Base-by-base conservation (phyloP, 2,888 invertebrate species). In the Eurois occulta region DNA sequence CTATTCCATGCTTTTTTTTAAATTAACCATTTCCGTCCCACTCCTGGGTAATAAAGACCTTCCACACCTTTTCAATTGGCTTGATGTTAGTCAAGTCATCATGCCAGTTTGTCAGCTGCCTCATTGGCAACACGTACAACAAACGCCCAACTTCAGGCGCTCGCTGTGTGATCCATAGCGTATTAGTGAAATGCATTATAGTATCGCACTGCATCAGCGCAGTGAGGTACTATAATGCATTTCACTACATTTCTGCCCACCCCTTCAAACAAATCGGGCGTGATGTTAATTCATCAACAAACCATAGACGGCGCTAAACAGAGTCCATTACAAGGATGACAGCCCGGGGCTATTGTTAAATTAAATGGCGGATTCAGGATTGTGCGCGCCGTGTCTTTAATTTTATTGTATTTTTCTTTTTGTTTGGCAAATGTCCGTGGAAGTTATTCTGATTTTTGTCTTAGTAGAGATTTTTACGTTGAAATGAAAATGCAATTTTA, bases 301-400 rank as follows among this genome's bases (percentile, higher is more conserved):
- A 55, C 52, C 35, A 32, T 60, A 62, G 8, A 43, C 18, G 13
- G 16, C 3, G 10, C 52, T 68, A 28, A 55, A 68, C 55, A 64
- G 41, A 64, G 48, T 66, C 70, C 81, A 84, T 83, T 84, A 84
- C 48, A 46, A 24, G 24, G 38, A 75, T 75, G 46, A 75, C n/a
- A 55, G 62, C 85, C 62, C 13, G 35, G 2, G 24, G 83, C 62
- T 28, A 58, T 72, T 64, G 48, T 46, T 24, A 71, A 84, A 83
- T 80, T 76, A 75, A 84, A 71, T 75, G 58, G 69, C 13, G 46
- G 35, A 16, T 48, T 28, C 24, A 21, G 35, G 32, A 68, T 64
- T 58, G 73, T 13, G 16, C 48, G 10, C 38, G 4, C 21, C 0
- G 7, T 64, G 13, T 41, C 18, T 75, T 48, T 60, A 35, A 52